Base-by-base conservation (phyloP, 2,113 vertebrate genomes). In the Campylomormyrus numenius region DNA sequence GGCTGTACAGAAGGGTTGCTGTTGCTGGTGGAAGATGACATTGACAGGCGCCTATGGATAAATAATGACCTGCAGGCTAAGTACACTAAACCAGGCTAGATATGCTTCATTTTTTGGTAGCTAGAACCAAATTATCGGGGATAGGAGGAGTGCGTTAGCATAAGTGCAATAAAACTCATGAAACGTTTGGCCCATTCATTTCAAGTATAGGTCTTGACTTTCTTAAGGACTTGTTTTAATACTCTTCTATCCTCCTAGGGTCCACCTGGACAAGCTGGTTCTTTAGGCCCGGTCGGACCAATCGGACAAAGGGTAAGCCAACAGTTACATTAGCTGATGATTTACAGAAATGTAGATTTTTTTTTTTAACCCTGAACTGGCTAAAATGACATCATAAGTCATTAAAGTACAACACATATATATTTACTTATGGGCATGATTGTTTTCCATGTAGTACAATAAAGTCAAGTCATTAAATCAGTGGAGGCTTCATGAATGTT, bases 241-340 rank as follows among this genome's bases (percentile, higher is more conserved):
- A 35, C 93, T 90, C 90, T 49, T 86, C 66, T 84, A 91, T 95
- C 90, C 93, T 90, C 74, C 31, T 93, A 99, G 98, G 98, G 98
- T 94, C 92, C 97, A 0, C 93, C 95, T 77, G 98, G 98, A 49
- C 93, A 96, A 91, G 93, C 97, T 70, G 98, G 98, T 90, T 97
- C 97, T 91, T 93, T 97, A 90, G 98, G 98, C 84, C 96, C 97
- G 48, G 89, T 96, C 90, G 98, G 98, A 94, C 97, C 97, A 92
- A 94, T 95, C 88, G 98, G 98, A 92, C 96, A 93, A 84, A 96
- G 98, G 97, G 98, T 99, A 96, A 97, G 96, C 87, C 92, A 45
- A 11, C 48, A 85, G 24, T 85, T 4, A 42, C 74, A 42, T 80
- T 39, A 39, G 15, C 74, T 80, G 74, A 80, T 19, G 35, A 0